Base-by-base conservation (phyloP, 1,140 invertebrate species). In the Kradibia gibbosae region DNA sequence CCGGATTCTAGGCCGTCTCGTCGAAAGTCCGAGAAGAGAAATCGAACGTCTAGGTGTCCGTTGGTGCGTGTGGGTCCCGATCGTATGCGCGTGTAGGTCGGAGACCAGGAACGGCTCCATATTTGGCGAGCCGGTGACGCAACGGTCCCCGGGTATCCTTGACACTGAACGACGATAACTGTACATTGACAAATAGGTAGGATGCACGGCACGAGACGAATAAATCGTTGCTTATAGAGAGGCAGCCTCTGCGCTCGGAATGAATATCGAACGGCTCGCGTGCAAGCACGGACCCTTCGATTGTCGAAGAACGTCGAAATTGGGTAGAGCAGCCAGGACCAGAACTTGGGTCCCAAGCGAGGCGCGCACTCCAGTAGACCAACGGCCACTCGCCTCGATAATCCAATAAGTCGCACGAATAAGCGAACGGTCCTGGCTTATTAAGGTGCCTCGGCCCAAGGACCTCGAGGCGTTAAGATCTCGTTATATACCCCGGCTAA, bases 131-230 rank as follows among this genome's bases (percentile, higher is more conserved):
- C 10, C 3, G 39, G 39, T 77, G 74, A 77, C 74, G 74, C 39
- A 77, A 77, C 13, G 42, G 53, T 25, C 74, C 34, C 39, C 55
- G 57, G 53, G 36, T 73, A 73, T 31, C 78, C 78, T 80, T 80
- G 78, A 80, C 78, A 80, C 53, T 80, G 78, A 74, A 60, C 62
- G 39, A 80, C 74, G 71, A 42, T 80, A 80, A 80, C 78, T 80
- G 78, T 80, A 74, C 71, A 50, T 45, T 74, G 70, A 73, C 67
- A 78, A 79, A 71, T 55, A 70, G 39, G 20, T 34, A 50, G 71
- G 71, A 77, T 65, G 39, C 55, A 10, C 53, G 73, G 11, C 3
- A 28, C 34, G n/a, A 55, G 74, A 22, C 48, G 36, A 67, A 78
- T 78, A 67, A 67, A 78, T 70, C 50, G 62, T 76, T 76, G 55